Percentiles rank a stretch among this genome's conserved stretches.
Evolutionary conservation across 2,797 vertebrate genomes (phyloP).

Genomic region (Eleutherodactylus coqui): DNA sequence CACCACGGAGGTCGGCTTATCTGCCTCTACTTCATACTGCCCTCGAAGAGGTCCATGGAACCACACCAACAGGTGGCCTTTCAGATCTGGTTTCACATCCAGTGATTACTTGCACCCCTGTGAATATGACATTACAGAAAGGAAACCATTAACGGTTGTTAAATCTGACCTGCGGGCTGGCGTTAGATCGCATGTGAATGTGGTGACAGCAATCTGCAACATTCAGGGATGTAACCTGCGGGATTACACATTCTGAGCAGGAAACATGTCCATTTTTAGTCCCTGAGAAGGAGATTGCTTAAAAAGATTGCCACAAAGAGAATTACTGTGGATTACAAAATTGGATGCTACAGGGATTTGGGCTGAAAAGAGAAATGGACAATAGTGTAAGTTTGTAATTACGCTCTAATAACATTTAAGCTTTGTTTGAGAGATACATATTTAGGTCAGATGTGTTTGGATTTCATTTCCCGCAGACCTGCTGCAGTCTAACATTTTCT

Average conservation of each 20-base stretch:
- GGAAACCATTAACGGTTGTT: neutral
- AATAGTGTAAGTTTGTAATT: conserved; percentile 19
- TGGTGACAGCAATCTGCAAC: neutral
- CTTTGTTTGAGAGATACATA: neutral
- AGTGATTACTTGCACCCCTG: neutral
- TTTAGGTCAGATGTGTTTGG: neutral
- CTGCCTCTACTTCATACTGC: too few relatives aligned
- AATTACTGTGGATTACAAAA: conserved; percentile 28
- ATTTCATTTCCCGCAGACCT: neutral
- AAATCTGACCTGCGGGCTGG: neutral
- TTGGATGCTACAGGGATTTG: neutral
- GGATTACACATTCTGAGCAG: conserved; percentile 3
- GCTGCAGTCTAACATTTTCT: neutral
- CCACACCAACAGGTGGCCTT: too few relatives aligned
- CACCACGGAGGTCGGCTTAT: too few relatives aligned
- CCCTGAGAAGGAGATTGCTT: neutral
- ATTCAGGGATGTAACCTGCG: neutral
- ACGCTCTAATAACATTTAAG: neutral
- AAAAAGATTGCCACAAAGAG: conserved; percentile 14
- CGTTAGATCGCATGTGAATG: neutral
- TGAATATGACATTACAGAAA: neutral
- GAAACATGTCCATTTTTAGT: conserved; percentile 12
- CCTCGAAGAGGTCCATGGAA: too few relatives aligned
- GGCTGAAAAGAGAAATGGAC: neutral
- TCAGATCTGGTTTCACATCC: neutral